phyloP scores from a whole-genome alignment of 2,113 vertebrate genomes.

The Oreocharis arfaki region DNA sequence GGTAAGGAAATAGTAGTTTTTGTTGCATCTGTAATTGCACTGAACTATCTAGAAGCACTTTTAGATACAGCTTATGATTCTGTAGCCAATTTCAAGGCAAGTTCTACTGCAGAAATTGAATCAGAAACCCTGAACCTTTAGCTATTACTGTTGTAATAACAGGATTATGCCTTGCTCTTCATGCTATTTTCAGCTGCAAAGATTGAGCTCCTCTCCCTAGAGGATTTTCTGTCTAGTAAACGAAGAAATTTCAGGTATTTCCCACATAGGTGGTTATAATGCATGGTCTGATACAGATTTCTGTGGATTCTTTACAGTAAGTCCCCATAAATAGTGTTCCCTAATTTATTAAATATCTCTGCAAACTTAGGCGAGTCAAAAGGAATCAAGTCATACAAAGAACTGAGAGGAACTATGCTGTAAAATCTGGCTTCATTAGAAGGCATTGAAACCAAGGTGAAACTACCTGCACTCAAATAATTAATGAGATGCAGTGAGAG shows the following conservation, averaged over 20 bases:
- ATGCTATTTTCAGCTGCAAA: not conserved
- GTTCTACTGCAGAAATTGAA: not conserved
- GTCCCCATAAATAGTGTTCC: not conserved
- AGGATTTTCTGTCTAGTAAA: not conserved
- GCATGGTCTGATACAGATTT: not conserved
- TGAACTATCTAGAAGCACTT: not conserved
- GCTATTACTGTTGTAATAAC: not conserved
- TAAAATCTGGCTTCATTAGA: not conserved
- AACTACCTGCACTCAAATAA: not conserved
- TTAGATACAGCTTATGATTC: not conserved
- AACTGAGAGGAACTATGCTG: not conserved
- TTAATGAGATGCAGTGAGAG: not conserved
- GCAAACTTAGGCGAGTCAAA: not conserved
- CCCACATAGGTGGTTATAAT: not conserved
- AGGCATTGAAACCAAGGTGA: not conserved
- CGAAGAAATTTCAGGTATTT: not conserved
- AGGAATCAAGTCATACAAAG: not conserved
- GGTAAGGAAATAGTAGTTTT: not conserved
- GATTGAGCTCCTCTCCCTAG: not conserved
- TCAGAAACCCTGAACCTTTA: not conserved
- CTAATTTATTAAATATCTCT: not conserved
- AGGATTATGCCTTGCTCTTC: not conserved
- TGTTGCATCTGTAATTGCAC: not conserved
- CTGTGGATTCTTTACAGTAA: not conserved
- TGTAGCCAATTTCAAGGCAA: slow-evolving; percentile 27